Percentiles rank a stretch among this genome's conserved stretches.
Evolutionary conservation across 2,113 vertebrate species (phyloP).

Genomic region (Melanostigma gelatinosum): DNA sequence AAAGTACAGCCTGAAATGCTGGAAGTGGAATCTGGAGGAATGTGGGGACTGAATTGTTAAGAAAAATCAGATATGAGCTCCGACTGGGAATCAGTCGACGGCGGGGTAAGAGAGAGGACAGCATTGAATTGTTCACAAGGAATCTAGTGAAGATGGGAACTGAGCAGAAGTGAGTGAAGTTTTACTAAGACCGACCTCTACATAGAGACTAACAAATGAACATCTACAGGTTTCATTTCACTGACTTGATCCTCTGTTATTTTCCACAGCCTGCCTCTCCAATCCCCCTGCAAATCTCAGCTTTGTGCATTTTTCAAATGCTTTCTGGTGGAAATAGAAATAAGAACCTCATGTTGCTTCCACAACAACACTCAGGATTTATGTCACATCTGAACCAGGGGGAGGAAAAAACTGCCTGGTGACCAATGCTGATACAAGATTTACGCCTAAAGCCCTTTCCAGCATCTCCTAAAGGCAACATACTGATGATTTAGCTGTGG

Average conservation of each 20-base stretch:
- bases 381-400: neutral
- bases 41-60: neutral
- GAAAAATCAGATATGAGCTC: neutral
- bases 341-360: constrained; percentile 14
- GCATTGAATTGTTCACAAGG: neutral
- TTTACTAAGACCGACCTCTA: neutral
- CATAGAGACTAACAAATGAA: constrained; percentile 14
- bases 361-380: constrained; percentile 1
- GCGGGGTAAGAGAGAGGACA: neutral
- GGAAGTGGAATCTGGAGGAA: neutral
- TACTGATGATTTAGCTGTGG: neutral
- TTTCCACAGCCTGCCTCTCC: constrained; percentile 21
- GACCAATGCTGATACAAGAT: neutral
- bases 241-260: constrained; percentile 22
- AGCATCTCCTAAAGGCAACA: neutral
- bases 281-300: constrained; percentile 32
- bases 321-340: constrained; percentile 39
- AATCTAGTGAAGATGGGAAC: constrained; percentile 1
- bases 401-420: neutral
- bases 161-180: neutral
- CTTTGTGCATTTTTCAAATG: constrained; percentile 52
- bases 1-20: neutral
- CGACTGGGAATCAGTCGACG: neutral
- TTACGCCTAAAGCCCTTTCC: neutral
- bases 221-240: constrained; percentile 26